Base-by-base conservation (phyloP, 2,113 vertebrate genomes). In the Cyprinus carpio region DNA sequence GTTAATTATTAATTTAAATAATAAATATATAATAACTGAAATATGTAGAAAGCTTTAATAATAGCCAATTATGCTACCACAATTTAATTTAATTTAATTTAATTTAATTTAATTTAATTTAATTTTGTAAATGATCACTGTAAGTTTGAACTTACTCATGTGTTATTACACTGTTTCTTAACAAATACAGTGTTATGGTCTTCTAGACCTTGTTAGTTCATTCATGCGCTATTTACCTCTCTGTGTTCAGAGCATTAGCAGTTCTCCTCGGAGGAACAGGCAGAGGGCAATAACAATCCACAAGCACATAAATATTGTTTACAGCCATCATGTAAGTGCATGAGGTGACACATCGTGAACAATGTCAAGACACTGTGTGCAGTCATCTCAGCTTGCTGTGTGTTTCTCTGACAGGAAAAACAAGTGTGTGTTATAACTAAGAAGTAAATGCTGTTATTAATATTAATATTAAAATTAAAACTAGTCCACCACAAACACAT, bases 281-380 rank as follows among this genome's bases (percentile, higher is more conserved):
- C 37, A 81, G 78, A 43, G 34, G 60, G 27, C 60, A 81, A 46
- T 8, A 81, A 65, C 40, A 37, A 13, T 34, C 23, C 20, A 80
- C 11, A 64, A 64, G 13, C 64, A 43, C 34, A 81, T 64, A 49
- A 81, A 81, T 81, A 49, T 81, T 81, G 25, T 13, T 49, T 67
- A 62, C n/a, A 64, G 60, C 40, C 37, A 65, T 65, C 37, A 20
- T 65, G n/a, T 65, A 20, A 49, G 40, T 65, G 37, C 78, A 81
- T 7, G 0, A 29, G 23, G 56, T 60, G 31, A 79, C 27, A 37
- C 31, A 12, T 58, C 8, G 0, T 37, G 9, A 80, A 15, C 23
- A 64, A 81, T 81, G 23, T 31, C n/a, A 65, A 27, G 37, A 43
- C 23, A 20, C n/a, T n/a, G 40, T 65, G 18, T 20, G 16, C 79